These are phyloP conservation scores for Lysiphlebus fabarum DNA, from an alignment of 1,140 invertebrate species.

Conservation along the genomic window DNA sequence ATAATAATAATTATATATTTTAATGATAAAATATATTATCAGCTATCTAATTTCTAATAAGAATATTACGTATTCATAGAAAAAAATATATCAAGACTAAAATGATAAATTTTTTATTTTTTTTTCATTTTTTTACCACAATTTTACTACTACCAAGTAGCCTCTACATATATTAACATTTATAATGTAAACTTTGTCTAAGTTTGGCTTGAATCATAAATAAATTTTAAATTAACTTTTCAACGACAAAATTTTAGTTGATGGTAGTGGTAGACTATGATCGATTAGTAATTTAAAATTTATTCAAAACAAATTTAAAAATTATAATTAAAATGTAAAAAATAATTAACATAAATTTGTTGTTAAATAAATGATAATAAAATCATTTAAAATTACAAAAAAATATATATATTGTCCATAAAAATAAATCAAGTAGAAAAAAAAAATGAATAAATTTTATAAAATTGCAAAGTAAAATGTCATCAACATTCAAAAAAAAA, in stretches of 20 bases:
- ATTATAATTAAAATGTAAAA: no score
- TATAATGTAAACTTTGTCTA: slow-evolving; percentile 17
- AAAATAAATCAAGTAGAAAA: neutral
- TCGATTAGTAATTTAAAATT: slow-evolving; percentile 24
- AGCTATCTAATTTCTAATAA: slow-evolving; percentile 10
- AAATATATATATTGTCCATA: no score
- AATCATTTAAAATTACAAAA: no score
- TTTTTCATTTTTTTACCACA: slow-evolving; percentile 15
- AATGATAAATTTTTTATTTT: slow-evolving; percentile 11
- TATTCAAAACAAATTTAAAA: no score
- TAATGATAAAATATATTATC: slow-evolving; percentile 1
- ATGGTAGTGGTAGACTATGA: no score
- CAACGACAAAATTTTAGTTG: no score
- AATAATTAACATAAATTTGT: no score
- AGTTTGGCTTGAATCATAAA: slow-evolving; percentile 38
- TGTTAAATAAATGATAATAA: no score
- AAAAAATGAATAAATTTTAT: neutral
- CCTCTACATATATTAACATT: slow-evolving; percentile 26
- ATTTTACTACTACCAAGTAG: no score
- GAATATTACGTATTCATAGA: slow-evolving; percentile 48
- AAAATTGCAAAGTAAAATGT: no score
- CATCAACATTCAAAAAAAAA: neutral
- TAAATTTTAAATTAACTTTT: slow-evolving; percentile 49
- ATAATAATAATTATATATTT: no score
- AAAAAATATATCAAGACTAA: slow-evolving; percentile 16